Evolutionary conservation across 2,113 vertebrate species (phyloP).

Genomic region (Corythornis cristatus): DNA sequence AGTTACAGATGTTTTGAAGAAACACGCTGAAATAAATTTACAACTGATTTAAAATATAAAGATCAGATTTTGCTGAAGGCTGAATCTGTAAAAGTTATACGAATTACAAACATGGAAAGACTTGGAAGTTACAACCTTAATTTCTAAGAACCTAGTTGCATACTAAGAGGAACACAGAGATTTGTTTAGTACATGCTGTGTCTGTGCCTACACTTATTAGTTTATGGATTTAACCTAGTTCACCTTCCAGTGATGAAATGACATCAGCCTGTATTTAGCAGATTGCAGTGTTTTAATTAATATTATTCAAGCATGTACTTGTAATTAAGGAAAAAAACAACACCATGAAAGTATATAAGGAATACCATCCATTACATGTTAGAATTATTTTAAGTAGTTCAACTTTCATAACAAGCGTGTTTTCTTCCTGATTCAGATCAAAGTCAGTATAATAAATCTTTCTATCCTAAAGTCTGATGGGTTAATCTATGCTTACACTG

Average conservation of each 20-base stretch:
- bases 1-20: neutral
- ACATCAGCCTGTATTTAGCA: neutral
- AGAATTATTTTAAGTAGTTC: neutral
- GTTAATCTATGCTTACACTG: slow-evolving; percentile 39
- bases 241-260: neutral
- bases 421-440: slow-evolving; percentile 38
- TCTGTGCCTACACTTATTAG: no score
- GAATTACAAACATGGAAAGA: neutral
- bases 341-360: neutral
- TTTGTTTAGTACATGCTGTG: neutral
- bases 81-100: neutral
- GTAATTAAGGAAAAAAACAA: neutral
- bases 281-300: neutral
- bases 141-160: neutral
- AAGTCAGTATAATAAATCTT: slow-evolving; percentile 46
- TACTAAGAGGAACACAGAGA: accelerated
- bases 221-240: neutral
- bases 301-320: neutral
- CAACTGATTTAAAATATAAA: neutral
- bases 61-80: neutral
- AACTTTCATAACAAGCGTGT: neutral
- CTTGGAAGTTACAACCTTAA: neutral
- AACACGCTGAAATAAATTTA: neutral
- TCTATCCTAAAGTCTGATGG: slow-evolving; percentile 21
- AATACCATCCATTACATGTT: neutral